phyloP scores from a whole-genome alignment of 2,797 vertebrate genomes.

The Caiman crocodilus region DNA sequence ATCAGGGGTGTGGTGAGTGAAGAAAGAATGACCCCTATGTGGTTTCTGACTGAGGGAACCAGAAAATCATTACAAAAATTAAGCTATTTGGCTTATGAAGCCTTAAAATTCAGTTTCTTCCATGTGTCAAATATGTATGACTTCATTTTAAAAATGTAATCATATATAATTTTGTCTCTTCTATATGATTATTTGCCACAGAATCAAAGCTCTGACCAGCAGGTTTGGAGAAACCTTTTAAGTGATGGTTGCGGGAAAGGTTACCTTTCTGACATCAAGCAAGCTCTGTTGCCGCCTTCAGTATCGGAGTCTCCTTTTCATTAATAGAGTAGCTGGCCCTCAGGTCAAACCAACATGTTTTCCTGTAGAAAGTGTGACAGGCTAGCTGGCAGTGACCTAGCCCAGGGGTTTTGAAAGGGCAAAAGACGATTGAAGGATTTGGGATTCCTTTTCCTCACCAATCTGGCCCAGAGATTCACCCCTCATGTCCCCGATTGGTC shows the following conservation, averaged over 20 bases:
- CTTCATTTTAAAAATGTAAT: neutral
- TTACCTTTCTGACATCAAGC: neutral
- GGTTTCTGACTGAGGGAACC: neutral
- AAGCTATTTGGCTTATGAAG: neutral
- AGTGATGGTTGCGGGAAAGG: neutral
- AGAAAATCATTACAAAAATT: neutral
- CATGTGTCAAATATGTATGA: neutral
- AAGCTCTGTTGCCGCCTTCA: neutral
- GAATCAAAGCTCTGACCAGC: neutral
- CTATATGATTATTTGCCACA: accelerated
- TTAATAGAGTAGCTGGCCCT: neutral
- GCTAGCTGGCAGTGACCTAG: too few relatives aligned
- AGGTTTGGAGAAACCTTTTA: neutral
- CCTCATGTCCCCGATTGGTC: too few relatives aligned
- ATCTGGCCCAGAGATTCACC: too few relatives aligned
- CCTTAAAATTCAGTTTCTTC: constrained; percentile 9
- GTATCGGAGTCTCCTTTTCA: neutral
- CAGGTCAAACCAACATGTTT: neutral
- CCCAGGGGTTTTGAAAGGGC: too few relatives aligned
- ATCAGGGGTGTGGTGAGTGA: neutral
- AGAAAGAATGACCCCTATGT: neutral
- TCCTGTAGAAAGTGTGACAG: neutral
- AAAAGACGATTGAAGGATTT: too few relatives aligned
- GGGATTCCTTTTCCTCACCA: too few relatives aligned
- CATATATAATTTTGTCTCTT: neutral